phyloP scores from a whole-genome alignment of 1,140 invertebrate genomes.

The Cherax destructor region DNA sequence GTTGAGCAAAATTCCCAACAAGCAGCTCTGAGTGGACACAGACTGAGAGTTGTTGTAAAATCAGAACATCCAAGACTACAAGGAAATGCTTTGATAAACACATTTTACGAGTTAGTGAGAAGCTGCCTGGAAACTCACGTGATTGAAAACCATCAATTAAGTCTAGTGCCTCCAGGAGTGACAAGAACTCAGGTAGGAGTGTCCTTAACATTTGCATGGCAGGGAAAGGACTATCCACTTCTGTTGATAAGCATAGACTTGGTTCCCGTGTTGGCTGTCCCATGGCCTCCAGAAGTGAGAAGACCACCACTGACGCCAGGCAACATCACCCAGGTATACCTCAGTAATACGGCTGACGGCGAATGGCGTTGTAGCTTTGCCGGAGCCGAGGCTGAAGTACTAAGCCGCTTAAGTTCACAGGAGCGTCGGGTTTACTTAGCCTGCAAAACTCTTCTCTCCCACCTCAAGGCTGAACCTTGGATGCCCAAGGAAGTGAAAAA shows the following conservation, averaged over 20 bases:
- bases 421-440: background rate
- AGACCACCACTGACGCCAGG: background rate
- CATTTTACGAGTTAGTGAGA: background rate
- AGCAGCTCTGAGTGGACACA: background rate
- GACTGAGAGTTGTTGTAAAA: background rate
- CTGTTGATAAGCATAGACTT: constrained; percentile 21
- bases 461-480: constrained; percentile 35
- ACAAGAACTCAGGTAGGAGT: constrained; percentile 25
- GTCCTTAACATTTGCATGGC: constrained; percentile 17
- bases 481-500: background rate
- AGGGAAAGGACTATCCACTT: constrained; percentile 16
- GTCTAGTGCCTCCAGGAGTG: constrained; percentile 24
- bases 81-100: background rate
- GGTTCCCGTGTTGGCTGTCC: constrained; percentile 9
- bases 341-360: constrained; percentile 12
- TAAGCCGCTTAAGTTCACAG: background rate
- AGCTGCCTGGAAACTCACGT: background rate
- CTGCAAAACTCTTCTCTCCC: constrained; percentile 9
- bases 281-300: background rate
- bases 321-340: background rate
- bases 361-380: constrained; percentile 28
- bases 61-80: background rate
- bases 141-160: background rate
- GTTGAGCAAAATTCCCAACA: background rate
- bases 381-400: background rate